Evolutionary conservation across 2,888 invertebrate species (phyloP).

Genomic region (Cerceris rybyensis): DNA sequence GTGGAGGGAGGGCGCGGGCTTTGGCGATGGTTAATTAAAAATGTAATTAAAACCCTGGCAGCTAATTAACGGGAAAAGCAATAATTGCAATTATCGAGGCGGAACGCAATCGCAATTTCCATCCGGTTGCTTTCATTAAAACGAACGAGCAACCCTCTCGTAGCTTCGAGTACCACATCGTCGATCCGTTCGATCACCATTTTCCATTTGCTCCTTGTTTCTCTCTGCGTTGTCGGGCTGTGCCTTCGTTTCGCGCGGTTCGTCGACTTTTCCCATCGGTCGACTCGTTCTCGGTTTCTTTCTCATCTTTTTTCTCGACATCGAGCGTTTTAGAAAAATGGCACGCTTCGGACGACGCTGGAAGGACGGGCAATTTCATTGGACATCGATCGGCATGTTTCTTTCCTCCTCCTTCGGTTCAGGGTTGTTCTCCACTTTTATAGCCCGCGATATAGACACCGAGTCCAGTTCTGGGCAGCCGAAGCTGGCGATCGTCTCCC

Average conservation of each 20-base stretch:
- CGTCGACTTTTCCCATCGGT: neutral
- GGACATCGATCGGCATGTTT: slow-evolving; percentile 43
- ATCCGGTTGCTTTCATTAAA: slow-evolving; percentile 61
- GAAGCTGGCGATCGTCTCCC: slow-evolving; percentile 11
- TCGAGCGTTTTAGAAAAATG: slow-evolving; percentile 38
- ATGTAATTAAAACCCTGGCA: slow-evolving; percentile 48
- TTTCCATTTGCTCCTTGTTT: slow-evolving; percentile 48
- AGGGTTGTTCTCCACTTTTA: slow-evolving; percentile 10
- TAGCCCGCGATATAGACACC: slow-evolving; percentile 9
- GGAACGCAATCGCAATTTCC: slow-evolving; percentile 64
- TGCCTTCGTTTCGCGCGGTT: neutral
- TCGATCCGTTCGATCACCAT: slow-evolving; percentile 48
- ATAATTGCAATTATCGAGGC: slow-evolving; percentile 65
- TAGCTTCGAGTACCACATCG: slow-evolving; percentile 31
- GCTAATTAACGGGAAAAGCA: slow-evolving; percentile 57
- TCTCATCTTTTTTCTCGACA: neutral
- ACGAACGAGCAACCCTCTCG: slow-evolving; percentile 28
- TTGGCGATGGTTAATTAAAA: slow-evolving; percentile 48
- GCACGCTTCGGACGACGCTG: slow-evolving; percentile 30
- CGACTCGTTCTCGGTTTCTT: neutral
- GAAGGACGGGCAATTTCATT: slow-evolving; percentile 27
- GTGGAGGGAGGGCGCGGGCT: neutral
- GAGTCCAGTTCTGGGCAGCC: neutral
- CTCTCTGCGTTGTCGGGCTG: neutral
- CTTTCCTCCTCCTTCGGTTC: slow-evolving; percentile 16